A percentile compares a stretch with the other conserved stretches of the same genome.
phyloP scores from a whole-genome alignment of 2,797 vertebrate species.

The Scolopax bukidnonensis region DNA sequence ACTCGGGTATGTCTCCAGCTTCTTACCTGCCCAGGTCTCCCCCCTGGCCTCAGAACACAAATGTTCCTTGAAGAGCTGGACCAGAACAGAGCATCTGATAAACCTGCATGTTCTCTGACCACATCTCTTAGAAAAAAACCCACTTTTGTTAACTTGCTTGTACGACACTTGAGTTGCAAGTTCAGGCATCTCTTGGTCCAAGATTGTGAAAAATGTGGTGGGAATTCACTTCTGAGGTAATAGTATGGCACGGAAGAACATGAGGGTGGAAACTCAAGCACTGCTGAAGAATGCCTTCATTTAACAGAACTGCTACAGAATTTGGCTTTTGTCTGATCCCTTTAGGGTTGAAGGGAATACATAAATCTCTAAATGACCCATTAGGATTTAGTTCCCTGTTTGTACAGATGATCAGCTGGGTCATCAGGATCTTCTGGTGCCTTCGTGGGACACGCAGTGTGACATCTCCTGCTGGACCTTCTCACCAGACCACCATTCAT shows the following conservation, averaged over 20 bases:
- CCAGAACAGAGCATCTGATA: rapidly evolving
- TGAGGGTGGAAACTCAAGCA: neutral
- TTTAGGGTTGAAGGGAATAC: neutral
- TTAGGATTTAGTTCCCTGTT: neutral
- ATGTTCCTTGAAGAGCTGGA: neutral
- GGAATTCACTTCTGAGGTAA: neutral
- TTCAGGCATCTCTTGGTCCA: neutral
- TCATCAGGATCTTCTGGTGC: neutral
- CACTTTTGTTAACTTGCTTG: too few relatives aligned
- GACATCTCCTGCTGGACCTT: neutral
- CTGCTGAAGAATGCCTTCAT: neutral
- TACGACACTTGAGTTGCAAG: neutral
- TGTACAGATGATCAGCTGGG: neutral
- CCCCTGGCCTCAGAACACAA: neutral
- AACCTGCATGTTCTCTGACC: neutral
- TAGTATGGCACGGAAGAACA: neutral
- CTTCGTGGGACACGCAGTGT: rapidly evolving
- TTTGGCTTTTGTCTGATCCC: neutral
- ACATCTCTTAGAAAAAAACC: neutral
- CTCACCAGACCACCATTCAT: rapidly evolving
- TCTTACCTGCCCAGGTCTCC: rapidly evolving
- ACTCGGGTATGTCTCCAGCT: neutral
- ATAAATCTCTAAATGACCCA: neutral
- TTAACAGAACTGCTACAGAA: neutral
- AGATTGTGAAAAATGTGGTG: neutral